A percentile compares a stretch with the other conserved stretches of the same genome.
These are phyloP conservation scores for Hydractinia symbiolongicarpus DNA, from an alignment of 30 jellyfish, hydroid and myxozoan species.

Conservation along the genomic window DNA sequence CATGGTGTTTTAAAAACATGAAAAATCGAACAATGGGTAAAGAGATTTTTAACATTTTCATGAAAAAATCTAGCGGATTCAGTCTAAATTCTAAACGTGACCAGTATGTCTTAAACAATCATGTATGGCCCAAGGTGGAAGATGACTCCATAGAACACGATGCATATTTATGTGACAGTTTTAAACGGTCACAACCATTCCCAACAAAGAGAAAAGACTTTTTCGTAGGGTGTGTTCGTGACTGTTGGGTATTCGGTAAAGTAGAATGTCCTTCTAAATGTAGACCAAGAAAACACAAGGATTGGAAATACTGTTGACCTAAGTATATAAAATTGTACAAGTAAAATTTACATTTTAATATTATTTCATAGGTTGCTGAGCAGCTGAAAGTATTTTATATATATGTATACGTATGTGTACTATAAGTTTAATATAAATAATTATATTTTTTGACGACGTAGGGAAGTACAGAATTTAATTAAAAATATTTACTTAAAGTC, in stretches of 20 bases:
- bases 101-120: background rate
- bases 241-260: slow-evolving; percentile 1
- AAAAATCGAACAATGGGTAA: background rate
- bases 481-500: background rate
- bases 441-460: too few relatives aligned
- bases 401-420: too few relatives aligned
- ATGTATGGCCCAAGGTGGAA: background rate
- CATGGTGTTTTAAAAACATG: background rate
- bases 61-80: background rate
- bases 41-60: background rate
- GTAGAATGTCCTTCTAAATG: slow-evolving; percentile 2
- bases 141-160: background rate
- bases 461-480: too few relatives aligned
- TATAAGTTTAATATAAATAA: too few relatives aligned
- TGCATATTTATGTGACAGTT: slow-evolving; percentile 4
- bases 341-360: too few relatives aligned
- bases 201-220: slow-evolving; percentile 11
- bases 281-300: slow-evolving; percentile 12
- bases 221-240: slow-evolving; percentile 22
- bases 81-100: background rate
- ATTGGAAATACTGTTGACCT: slow-evolving; percentile 13
- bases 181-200: background rate
- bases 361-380: too few relatives aligned
- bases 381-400: too few relatives aligned
- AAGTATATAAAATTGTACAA: too few relatives aligned